Base-by-base conservation (phyloP, 2,888 invertebrate species). In the Altica lythri region DNA sequence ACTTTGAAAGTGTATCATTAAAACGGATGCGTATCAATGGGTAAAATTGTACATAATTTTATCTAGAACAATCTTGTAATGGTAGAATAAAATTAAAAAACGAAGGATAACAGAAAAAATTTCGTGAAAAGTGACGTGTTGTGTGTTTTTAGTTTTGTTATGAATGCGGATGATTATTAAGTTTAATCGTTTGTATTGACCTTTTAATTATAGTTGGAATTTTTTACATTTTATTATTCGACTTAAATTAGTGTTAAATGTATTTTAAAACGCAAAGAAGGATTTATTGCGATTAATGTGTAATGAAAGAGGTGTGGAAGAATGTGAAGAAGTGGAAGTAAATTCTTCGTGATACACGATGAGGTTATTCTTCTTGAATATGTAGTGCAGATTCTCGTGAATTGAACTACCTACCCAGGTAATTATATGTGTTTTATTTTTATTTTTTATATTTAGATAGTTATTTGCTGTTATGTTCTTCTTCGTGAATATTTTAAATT, bases 381-480 rank as follows among this genome's bases (percentile, higher is more conserved):
- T 55, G 55, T 55, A 55, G 55, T 51, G 47, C 37, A 34, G 43
- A 46, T 51, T 46, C 43, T 22, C 29, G 55, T 46, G 51, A n/a
- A 40, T 55, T 29, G 51, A 55, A 47, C 43, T 55, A 55, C 55
- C 55, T 47, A 55, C 55, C 55, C 32, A 55, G 55, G 55, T 55
- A 55, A 49, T 40, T 38, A 40, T 22, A 42, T n/a, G 49, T 42
- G 29, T 49, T 42, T 48, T 3, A 25, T 40, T 14, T 10, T 32
- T 14, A 19, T 32, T 32, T 32, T 40, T 49, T 49, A 32, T 32
- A 37, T 49, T 30, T 32, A 40, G 22, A 48, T 35, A 9, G 19
- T 32, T 45, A 32, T 12, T 9, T 8, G 4, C 8, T 14, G 25
- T n/a, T 10, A 6, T 40, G 40, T 40, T 17, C 19, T 40, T 38